Percentiles rank a stretch among this genome's conserved stretches.
These are phyloP conservation scores for Germaria angustata DNA, from an alignment of 2,888 invertebrate genomes.

Conservation along the genomic window DNA sequence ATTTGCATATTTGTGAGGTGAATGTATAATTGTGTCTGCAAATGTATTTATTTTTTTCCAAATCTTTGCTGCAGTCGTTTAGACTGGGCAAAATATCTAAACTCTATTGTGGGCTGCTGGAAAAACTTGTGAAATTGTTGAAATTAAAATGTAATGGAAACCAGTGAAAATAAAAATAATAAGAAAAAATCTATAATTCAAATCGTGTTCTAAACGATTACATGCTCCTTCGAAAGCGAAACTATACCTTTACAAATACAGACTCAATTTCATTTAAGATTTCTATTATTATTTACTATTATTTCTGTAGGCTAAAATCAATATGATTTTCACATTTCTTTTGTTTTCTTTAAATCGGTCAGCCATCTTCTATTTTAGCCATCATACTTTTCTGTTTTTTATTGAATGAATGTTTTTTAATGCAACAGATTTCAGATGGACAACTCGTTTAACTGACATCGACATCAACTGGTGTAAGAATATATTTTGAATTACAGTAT, in stretches of 20 bases:
- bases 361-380: not conserved
- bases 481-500: slow-evolving; percentile 12
- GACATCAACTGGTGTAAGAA: slow-evolving; percentile 15
- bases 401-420: too few relatives aligned
- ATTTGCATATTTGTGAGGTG: slow-evolving; percentile 62
- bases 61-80: too few relatives aligned
- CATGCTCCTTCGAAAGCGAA: too few relatives aligned
- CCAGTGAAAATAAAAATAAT: not conserved
- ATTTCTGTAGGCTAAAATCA: not conserved
- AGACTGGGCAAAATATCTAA: too few relatives aligned
- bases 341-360: not conserved
- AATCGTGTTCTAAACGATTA: not conserved
- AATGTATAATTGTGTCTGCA: not conserved
- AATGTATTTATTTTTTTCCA: too few relatives aligned
- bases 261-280: slow-evolving; percentile 4
- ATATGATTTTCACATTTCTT: not conserved
- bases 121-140: not conserved
- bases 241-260: too few relatives aligned
- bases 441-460: not conserved
- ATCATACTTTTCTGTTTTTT: not conserved
- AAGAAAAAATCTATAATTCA: not conserved
- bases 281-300: too few relatives aligned
- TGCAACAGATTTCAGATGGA: not conserved
- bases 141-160: slow-evolving; percentile 9
- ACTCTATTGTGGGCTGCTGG: not conserved